Base-by-base conservation (phyloP, 2,113 vertebrate species). In the Morone chrysops region DNA sequence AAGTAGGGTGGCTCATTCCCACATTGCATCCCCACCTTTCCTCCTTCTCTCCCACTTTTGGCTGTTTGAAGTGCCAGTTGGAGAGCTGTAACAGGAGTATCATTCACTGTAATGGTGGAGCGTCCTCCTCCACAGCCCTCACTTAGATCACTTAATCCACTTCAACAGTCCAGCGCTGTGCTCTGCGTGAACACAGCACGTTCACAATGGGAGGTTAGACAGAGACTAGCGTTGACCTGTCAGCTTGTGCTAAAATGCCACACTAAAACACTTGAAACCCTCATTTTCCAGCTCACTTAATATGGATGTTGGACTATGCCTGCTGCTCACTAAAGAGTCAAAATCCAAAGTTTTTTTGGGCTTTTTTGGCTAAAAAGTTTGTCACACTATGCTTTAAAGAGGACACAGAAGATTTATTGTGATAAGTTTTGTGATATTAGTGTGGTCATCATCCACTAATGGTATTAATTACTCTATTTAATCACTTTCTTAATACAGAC, bases 71-170 rank as follows among this genome's bases (percentile, higher is more conserved):
- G 92, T 85, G 85, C 40, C 16, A 43, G 61, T 81, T 90, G 80
- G 85, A 94, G 89, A 88, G 89, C 84, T 75, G 88, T 79, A 91
- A 75, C 89, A 90, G 89, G 89, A 93, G 91, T 90, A 93, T 92
- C 92, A 92, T 92, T 92, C 88, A 92, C 89, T 75, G 86, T 86
- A 87, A 92, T 91, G 90, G 87, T 62, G 85, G 85, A 75, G 88
- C 90, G 17, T 91, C 87, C 89, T 92, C 92, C 93, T 91, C 91
- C 90, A 90, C 92, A 93, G 75, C 81, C 70, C 92, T 92, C 86
- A 87, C 84, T 88, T 83, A 67, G 73, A 85, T 94, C 92, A 92
- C 91, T 92, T 89, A 92, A 89, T 90, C 89, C 89, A 92, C 92
- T 92, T 82, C 83, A 81, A 41, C 74, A 66, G 88, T 89, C 63